Evolutionary conservation across 2,113 vertebrate genomes (phyloP).

Genomic region (Jacana jacana): DNA sequence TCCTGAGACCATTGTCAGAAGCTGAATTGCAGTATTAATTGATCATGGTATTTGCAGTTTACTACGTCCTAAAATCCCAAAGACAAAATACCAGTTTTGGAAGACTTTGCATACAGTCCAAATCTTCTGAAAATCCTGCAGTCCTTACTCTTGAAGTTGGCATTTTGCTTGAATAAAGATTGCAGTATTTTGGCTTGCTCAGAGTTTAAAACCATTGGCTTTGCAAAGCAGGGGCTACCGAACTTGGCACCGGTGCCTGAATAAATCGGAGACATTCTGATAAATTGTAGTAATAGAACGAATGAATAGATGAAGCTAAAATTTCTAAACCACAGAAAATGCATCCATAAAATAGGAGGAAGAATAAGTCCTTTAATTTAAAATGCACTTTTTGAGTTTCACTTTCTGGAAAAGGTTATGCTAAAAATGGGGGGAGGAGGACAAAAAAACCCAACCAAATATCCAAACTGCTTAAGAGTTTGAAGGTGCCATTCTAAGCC

Average conservation of each 20-base stretch:
- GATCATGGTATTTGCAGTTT: neutral
- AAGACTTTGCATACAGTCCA: neutral
- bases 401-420: neutral
- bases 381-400: slow-evolving; percentile 60
- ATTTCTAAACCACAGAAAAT: neutral
- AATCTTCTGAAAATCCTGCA: neutral
- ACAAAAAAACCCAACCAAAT: neutral
- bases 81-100: neutral
- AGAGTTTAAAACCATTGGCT: neutral
- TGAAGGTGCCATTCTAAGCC: neutral
- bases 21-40: slow-evolving; percentile 40
- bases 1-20: neutral
- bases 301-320: neutral
- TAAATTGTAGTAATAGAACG: neutral
- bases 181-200: neutral
- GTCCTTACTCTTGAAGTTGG: neutral
- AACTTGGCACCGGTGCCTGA: neutral
- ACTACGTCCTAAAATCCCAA: slow-evolving; percentile 6
- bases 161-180: neutral
- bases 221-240: neutral
- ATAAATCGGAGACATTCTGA: neutral
- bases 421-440: neutral
- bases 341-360: neutral
- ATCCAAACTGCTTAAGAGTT: neutral
- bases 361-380: neutral